A percentile compares a stretch with the other conserved stretches of the same genome.
These are phyloP conservation scores for Sitta europaea DNA, from an alignment of 2,113 vertebrate genomes.

Conservation along the genomic window DNA sequence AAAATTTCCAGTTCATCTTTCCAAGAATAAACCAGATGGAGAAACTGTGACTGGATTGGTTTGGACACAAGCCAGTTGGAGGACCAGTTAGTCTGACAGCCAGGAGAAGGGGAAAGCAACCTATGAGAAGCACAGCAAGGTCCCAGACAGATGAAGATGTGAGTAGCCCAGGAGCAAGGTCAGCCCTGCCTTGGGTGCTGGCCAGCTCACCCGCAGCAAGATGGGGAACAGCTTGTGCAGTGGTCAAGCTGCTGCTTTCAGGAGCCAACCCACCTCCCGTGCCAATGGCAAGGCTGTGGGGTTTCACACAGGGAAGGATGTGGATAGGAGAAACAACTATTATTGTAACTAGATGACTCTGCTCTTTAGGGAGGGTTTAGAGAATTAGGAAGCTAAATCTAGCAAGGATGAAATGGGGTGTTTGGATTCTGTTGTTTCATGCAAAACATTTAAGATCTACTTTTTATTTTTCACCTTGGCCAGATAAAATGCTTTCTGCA, in stretches of 20 bases:
- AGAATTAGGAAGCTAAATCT: not conserved
- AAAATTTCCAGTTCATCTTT: not conserved
- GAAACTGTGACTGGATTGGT: not conserved
- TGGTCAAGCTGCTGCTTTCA: not conserved
- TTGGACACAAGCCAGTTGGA: not conserved
- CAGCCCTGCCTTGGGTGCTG: not conserved
- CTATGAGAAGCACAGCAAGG: not conserved
- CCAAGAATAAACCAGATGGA: conserved; percentile 39
- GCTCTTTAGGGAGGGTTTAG: not conserved
- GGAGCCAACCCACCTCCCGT: not conserved
- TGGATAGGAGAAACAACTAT: not conserved
- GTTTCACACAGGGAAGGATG: not conserved
- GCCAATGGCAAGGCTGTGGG: not conserved
- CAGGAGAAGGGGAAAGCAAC: not conserved
- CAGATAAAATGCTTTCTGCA: not conserved
- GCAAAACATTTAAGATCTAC: not conserved
- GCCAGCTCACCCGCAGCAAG: not conserved
- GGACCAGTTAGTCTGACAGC: not conserved
- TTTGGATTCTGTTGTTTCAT: not conserved
- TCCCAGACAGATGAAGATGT: not conserved
- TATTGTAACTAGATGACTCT: not conserved
- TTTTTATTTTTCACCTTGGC: not conserved
- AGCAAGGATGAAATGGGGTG: not conserved
- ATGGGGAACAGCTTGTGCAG: not conserved
- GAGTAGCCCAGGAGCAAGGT: conserved; percentile 20